Base-by-base conservation (phyloP, 2,113 vertebrate genomes). In the Ageneiosus marmoratus region DNA sequence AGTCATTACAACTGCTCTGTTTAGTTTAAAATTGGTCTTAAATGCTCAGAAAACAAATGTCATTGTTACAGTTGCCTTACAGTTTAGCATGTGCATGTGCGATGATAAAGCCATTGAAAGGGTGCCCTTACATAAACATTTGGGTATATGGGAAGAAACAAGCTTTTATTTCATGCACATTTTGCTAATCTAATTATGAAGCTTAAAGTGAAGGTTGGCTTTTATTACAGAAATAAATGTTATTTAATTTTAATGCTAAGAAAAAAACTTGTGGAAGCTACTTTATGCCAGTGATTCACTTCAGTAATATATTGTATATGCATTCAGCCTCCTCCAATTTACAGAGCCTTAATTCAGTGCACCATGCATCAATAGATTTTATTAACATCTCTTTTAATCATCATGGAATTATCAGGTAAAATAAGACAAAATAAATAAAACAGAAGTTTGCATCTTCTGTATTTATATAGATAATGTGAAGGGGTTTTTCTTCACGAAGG, bases 51-150 rank as follows among this genome's bases (percentile, higher is more conserved):
- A 60, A 75, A 63, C 18, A 20, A 72, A 44, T 44, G 63, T 83
- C 6, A 76, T 63, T 12, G n/a, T 63, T 22, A 75, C n/a, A 75
- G 41, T 1, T 50, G 44, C 81, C 50, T 82, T 5, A 82, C 44
- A 46, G 5, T 46, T 46, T 62, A 74, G 37, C 4, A 76, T 82
- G 48, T 60, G 58, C 18, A 63, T 18, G 20, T 78, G 34, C 7
- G 24, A 58, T 78, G 82, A 63, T 46, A 70, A 83, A 69, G 48
- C 62, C 50, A 84, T 58, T 69, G 7, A 77, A 69, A 77, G 58
- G 50, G 74, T 67, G 13, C 22, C 27, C 32, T 50, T 11, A 0
- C 51, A 34, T 7, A 44, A n/a, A 37, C 44, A 62, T 16, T 44
- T 83, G 46, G 74, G 81, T 50, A 65, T 77, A 46, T 62, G 51